Percentiles rank a stretch among this genome's conserved stretches.
These are phyloP conservation scores for Boloria selene DNA, from an alignment of 2,888 invertebrate genomes.

Conservation along the genomic window DNA sequence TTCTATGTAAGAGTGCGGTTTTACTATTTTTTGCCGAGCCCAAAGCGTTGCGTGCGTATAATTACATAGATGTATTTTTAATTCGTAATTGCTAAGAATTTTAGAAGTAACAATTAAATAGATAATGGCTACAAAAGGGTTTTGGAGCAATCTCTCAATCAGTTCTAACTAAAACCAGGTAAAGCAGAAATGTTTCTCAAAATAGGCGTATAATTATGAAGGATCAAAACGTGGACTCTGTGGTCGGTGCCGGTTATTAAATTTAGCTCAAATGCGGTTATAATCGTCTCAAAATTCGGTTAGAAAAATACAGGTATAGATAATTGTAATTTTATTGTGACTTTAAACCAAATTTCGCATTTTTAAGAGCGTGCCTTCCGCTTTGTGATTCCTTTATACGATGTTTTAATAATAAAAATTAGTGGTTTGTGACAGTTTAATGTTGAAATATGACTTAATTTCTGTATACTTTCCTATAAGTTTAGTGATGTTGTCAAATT, in stretches of 20 bases:
- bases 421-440: conserved; percentile 58
- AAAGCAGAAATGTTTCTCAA: conserved; percentile 64
- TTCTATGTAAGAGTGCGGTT: conserved; percentile 16
- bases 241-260: conserved; percentile 71
- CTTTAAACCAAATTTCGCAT: conserved; percentile 53
- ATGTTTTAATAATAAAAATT: conserved; percentile 66
- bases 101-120: conserved; percentile 56
- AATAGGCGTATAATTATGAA: conserved; percentile 77
- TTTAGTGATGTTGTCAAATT: not conserved
- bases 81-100: conserved; percentile 43
- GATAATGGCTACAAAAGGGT: conserved; percentile 52
- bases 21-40: conserved; percentile 21
- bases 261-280: conserved; percentile 77
- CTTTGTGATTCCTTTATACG: conserved; percentile 45
- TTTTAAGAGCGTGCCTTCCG: conserved; percentile 67
- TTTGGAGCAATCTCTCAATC: conserved; percentile 61
- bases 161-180: conserved; percentile 67
- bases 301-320: conserved; percentile 58
- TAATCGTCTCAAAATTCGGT: conserved; percentile 64
- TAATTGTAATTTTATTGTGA: conserved; percentile 59
- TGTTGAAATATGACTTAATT: conserved; percentile 56
- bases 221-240: conserved; percentile 67
- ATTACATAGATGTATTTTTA: conserved; percentile 41
- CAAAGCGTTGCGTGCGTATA: conserved; percentile 42
- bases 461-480: not conserved